Base-by-base conservation (phyloP, 2,888 invertebrate genomes). In the Disparrhopalites patrizii region DNA sequence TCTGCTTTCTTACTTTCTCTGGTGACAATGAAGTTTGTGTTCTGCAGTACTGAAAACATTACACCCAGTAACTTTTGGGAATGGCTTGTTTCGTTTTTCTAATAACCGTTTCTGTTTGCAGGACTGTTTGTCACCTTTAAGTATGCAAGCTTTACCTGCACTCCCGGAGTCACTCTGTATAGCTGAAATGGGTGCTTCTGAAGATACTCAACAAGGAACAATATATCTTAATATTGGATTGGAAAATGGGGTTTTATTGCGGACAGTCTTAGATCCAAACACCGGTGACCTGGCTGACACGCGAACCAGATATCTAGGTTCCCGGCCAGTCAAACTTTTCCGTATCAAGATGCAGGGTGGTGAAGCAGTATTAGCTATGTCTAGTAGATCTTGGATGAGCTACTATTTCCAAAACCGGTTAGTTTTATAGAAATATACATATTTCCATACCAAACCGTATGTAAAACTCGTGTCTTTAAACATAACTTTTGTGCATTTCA, bases 231-330 rank as follows among this genome's bases (percentile, higher is more conserved):
- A 99, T 78, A 97, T 99, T 79, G 99, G 99, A 1, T 82, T 99
- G 27, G 94, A 94, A 82, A 98, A 99, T 81, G 98, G 98, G 62
- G 95, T 95, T 30, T 80, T 98, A 67, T 81, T 98, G 62, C 84
- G 98, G 76, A 95, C 95, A 1, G 95, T 97, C 2, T 82, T 98
- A 33, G 98, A 98, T 81, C 91, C 93, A 0, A 91, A 95, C 23
- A 93, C 94, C 47, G 99, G 99, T 0, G 97, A 97, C 79, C 84
- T 99, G 74, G 92, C 95, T 2, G 99, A 99, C 78, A 98, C 98
- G 0, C 85, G 99, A 74, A 98, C 98, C 0, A 86, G 99, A 80
- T 99, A 99, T 80, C 83, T 99, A 56, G 99, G 99, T 27, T 92
- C 94, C 0, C 83, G 94, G 58, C 92, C 98, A 0, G 98, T 99